Percentiles rank a stretch among this genome's conserved stretches.
Conservation (phyloP, 53 echinoderm and acorn worm genomes). For the Patiria pectinifera region DNA sequence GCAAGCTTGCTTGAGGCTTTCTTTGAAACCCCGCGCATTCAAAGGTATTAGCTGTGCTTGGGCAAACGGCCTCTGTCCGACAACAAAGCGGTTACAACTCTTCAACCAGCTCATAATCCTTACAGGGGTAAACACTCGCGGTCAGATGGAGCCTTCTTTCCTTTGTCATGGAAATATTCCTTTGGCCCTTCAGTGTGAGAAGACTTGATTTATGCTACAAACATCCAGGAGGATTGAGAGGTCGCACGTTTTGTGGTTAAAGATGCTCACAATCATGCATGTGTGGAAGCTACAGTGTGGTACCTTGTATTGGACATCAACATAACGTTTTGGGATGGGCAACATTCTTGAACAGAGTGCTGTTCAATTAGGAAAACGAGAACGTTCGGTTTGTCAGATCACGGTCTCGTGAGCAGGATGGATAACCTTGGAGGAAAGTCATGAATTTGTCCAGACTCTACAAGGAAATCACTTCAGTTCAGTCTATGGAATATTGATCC, state of each 20-base stretch:
- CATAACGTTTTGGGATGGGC: too few relatives aligned
- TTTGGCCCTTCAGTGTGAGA: background rate
- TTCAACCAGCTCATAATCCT: background rate
- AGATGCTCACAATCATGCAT: background rate
- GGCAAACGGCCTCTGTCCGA: background rate
- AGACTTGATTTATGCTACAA: background rate
- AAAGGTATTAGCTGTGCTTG: background rate
- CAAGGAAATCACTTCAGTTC: background rate
- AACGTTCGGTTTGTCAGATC: too few relatives aligned
- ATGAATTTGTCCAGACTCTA: background rate
- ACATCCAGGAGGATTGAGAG: background rate
- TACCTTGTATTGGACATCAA: too few relatives aligned
- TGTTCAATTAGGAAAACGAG: too few relatives aligned
- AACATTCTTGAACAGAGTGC: too few relatives aligned
- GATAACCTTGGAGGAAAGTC: background rate
- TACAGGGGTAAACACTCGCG: background rate
- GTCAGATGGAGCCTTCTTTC: background rate
- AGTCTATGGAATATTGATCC: background rate
- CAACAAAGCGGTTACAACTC: conserved; percentile 9
- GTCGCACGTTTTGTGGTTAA: background rate
- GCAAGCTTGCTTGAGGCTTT: too few relatives aligned
- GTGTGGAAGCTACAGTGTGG: background rate
- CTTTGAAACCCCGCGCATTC: too few relatives aligned
- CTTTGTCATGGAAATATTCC: conserved; percentile 25
- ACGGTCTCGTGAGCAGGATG: background rate